Base-by-base conservation (phyloP, 2,888 invertebrate species). In the Macroteleia sp. region DNA sequence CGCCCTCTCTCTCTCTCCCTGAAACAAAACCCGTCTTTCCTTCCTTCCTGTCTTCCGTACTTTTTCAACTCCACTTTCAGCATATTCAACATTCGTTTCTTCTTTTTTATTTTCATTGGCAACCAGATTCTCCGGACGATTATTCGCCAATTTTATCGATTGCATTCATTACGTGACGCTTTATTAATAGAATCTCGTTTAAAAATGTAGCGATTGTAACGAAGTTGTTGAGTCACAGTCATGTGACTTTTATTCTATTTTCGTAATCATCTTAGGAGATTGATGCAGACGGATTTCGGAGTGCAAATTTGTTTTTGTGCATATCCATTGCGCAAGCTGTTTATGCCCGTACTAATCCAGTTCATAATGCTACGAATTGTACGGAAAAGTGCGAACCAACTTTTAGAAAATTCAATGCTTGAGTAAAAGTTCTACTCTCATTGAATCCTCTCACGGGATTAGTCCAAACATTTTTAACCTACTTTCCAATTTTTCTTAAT, bases 201-300 rank as follows among this genome's bases (percentile, higher is more conserved):
- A 71, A 71, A 71, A 71, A 71, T 56, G 46, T 44, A 39, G 52
- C 59, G 44, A 59, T 71, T 71, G 71, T 62, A 39, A 54, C 71
- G 16, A 36, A 71, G 62, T 61, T 30, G 56, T 71, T 54, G 48
- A 71, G 62, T 56, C 62, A 71, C 42, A 44, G 48, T 62, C 71
- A 41, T 28, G 62, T 71, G 71, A 71, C 56, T 71, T 61, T 46
- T 34, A 44, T 39, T 44, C 62, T 71, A 71, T 71, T 71, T 71
- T 62, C n/a, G 28, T 56, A 25, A 54, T 54, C 34, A 46, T 61
- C 46, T 46, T 32, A 69, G 41, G 17, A 5, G 12, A 59, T 25
- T 39, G 10, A 16, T 28, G 9, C 25, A 6, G 17, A 28, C 34
- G 10, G 16, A 61, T 48, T 61, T 61, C 12, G 12, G 34, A 34